Conservation (phyloP, 2,797 vertebrate genomes). For the Percopsis omiscomaycus region DNA sequence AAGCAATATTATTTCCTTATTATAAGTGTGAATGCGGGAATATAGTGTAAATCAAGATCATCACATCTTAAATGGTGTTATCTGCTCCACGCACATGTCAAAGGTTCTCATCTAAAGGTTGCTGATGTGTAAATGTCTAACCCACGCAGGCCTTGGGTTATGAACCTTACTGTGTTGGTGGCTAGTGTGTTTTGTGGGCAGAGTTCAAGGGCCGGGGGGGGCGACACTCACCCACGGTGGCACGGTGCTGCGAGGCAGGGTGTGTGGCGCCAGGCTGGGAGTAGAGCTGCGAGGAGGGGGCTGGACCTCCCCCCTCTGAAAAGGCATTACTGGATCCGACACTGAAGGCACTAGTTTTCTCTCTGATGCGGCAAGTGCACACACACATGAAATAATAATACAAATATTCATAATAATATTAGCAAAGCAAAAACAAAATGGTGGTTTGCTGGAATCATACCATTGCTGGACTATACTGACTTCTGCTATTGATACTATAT, state of each 20-base stretch:
- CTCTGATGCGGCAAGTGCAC: constrained; percentile 69
- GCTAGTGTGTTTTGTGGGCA: neutral
- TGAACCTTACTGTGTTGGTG: neutral
- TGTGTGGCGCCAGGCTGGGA: constrained; percentile 63
- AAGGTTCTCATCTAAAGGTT: neutral
- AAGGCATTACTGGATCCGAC: constrained; percentile 87
- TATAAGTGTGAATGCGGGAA: too few relatives aligned
- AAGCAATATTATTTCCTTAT: too few relatives aligned
- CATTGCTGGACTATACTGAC: too few relatives aligned
- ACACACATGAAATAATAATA: constrained; percentile 11
- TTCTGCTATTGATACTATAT: too few relatives aligned
- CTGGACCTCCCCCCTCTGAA: constrained; percentile 77
- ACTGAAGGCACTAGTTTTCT: constrained; percentile 93
- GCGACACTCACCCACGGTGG: constrained; percentile 83
- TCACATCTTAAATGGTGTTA: too few relatives aligned
- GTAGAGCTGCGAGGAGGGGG: constrained; percentile 77
- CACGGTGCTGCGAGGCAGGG: constrained; percentile 66
- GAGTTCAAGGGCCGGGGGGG: neutral
- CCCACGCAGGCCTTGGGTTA: too few relatives aligned
- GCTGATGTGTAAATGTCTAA: neutral
- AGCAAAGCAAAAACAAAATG: too few relatives aligned
- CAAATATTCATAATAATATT: neutral
- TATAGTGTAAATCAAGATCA: too few relatives aligned
- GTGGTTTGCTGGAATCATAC: too few relatives aligned
- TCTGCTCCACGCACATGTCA: neutral